phyloP scores from a whole-genome alignment of 2,888 invertebrate species.

The Syritta pipiens region DNA sequence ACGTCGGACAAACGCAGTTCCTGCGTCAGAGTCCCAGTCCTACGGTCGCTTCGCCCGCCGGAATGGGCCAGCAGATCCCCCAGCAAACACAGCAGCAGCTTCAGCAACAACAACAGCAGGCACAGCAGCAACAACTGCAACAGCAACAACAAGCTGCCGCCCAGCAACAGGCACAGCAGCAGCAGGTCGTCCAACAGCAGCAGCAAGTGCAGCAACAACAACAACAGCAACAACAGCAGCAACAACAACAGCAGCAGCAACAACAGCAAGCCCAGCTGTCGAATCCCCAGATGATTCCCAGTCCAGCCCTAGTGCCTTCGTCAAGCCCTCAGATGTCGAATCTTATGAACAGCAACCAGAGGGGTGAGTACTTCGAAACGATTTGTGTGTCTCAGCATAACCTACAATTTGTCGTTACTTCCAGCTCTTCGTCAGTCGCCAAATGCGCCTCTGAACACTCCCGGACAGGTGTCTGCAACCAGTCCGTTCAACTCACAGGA shows the following conservation, averaged over 20 bases:
- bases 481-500: constrained; percentile 87
- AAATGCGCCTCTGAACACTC: constrained; percentile 90
- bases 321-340: constrained; percentile 84
- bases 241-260: constrained; percentile 71
- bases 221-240: constrained; percentile 72
- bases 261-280: constrained; percentile 77
- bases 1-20: constrained; percentile 87
- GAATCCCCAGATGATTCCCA: constrained; percentile 84
- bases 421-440: constrained; percentile 87
- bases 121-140: constrained; percentile 75
- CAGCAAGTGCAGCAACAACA: constrained; percentile 72
- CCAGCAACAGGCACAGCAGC: constrained; percentile 72
- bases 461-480: constrained; percentile 81
- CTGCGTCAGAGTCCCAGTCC: constrained; percentile 90
- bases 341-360: constrained; percentile 81
- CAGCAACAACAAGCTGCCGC: constrained; percentile 73
- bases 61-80: constrained; percentile 80
- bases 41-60: constrained; percentile 86
- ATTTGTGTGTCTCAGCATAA: neutral
- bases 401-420: neutral
- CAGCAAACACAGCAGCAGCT: constrained; percentile 74
- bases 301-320: constrained; percentile 85
- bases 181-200: constrained; percentile 71
- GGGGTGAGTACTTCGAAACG: constrained; percentile 73
- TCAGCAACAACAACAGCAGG: constrained; percentile 74